A percentile compares a stretch with the other conserved stretches of the same genome.
phyloP scores from a whole-genome alignment of 2,888 invertebrate species.

The Globia sparganii region DNA sequence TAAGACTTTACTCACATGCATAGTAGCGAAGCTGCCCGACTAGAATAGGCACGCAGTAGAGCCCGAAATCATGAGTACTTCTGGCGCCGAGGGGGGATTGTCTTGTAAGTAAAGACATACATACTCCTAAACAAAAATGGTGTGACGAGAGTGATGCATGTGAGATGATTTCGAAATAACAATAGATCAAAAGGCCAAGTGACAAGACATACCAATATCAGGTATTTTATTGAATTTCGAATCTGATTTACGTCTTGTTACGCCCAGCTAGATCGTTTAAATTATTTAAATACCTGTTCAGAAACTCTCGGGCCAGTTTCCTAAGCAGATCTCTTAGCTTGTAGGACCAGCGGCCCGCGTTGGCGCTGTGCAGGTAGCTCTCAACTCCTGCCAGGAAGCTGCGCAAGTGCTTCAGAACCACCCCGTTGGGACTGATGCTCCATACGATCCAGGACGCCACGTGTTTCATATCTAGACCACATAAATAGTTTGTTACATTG shows the following conservation, averaged over 20 bases:
- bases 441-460: slow-evolving; percentile 91
- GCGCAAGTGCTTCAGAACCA: slow-evolving; percentile 93
- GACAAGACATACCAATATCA: slow-evolving; percentile 9
- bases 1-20: slow-evolving; percentile 32
- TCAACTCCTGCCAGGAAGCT: slow-evolving; percentile 95
- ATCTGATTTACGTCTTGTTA: neutral
- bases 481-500: slow-evolving; percentile 26
- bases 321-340: slow-evolving; percentile 92
- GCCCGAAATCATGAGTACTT: slow-evolving; percentile 28
- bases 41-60: slow-evolving; percentile 16
- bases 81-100: slow-evolving; percentile 2
- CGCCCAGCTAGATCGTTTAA: neutral
- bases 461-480: slow-evolving; percentile 81
- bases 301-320: slow-evolving; percentile 92
- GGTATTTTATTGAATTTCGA: slow-evolving; percentile 10
- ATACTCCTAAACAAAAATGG: slow-evolving; percentile 31
- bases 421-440: slow-evolving; percentile 92
- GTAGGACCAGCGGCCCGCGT: slow-evolving; percentile 94
- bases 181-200: slow-evolving; percentile 4
- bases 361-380: slow-evolving; percentile 97
- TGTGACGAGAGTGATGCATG: slow-evolving; percentile 15
- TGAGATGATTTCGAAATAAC: slow-evolving; percentile 15
- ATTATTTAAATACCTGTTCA: slow-evolving; percentile 88
- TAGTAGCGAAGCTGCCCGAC: slow-evolving; percentile 13
- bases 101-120: slow-evolving; percentile 30